These are phyloP conservation scores for Taeniopygia guttata DNA, from an alignment of 2,797 vertebrate genomes.

Conservation along the genomic window DNA sequence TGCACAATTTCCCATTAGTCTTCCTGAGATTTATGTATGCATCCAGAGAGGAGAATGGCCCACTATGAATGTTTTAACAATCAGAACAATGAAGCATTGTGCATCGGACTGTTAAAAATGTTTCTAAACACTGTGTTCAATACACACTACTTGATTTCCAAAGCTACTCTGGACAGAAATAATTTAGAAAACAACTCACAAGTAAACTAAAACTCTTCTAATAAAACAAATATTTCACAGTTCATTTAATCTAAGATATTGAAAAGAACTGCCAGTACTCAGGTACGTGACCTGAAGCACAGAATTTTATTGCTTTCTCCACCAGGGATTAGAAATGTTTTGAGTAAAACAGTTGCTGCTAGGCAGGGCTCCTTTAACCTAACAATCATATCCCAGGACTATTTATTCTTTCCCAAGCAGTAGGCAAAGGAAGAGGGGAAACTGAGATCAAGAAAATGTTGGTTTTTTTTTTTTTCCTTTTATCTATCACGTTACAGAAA, in stretches of 20 bases:
- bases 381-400: not conserved
- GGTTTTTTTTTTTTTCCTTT: not conserved
- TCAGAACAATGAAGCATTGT: conserved; percentile 18
- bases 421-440: not conserved
- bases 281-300: conserved; percentile 71
- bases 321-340: conserved; percentile 50
- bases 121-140: conserved; percentile 20
- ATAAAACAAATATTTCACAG: conserved; percentile 80
- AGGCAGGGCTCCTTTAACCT: conserved; percentile 44
- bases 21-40: conserved; percentile 17
- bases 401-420: not conserved
- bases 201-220: conserved; percentile 73
- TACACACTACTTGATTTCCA: conserved; percentile 23
- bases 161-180: conserved; percentile 50
- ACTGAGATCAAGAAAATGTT: not conserved
- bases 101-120: conserved; percentile 23
- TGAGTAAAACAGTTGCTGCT: conserved; percentile 58
- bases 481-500: not conserved
- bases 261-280: conserved; percentile 75
- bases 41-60: conserved; percentile 4
- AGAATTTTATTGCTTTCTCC: conserved; percentile 65
- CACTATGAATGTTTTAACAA: conserved; percentile 30
- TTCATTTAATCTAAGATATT: conserved; percentile 78
- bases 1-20: not conserved
- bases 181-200: conserved; percentile 65